These are phyloP conservation scores for Papilio glaucus DNA, from an alignment of 1,140 invertebrate species.

Conservation along the genomic window DNA sequence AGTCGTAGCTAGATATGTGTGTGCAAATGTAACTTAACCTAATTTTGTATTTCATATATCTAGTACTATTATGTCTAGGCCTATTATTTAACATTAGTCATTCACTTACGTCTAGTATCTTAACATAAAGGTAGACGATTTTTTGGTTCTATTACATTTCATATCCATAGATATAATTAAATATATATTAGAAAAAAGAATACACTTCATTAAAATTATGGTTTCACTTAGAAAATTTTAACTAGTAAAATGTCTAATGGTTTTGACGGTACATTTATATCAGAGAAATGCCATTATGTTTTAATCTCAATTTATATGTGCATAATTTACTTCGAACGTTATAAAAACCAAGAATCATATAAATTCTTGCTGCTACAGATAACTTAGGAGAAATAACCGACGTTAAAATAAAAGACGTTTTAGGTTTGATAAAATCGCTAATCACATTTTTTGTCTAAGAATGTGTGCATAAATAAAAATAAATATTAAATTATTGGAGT, in stretches of 20 bases:
- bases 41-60: too few species aligned
- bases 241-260: background rate
- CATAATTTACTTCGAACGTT: conserved; percentile 12
- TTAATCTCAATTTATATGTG: conserved; percentile 23
- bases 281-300: conserved; percentile 9
- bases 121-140: too few species aligned
- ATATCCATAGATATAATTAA: too few species aligned
- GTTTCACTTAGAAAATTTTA: background rate
- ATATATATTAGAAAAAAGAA: too few species aligned
- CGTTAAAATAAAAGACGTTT: conserved; percentile 6
- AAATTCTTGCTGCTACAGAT: background rate
- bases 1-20: too few species aligned
- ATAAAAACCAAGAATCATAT: conserved; percentile 9
- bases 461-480: conserved; percentile 32
- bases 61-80: too few species aligned
- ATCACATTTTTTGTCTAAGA: conserved; percentile 2
- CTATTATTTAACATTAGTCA: too few species aligned
- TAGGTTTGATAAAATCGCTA: conserved; percentile 22
- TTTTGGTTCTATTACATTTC: too few species aligned
- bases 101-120: too few species aligned
- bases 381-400: conserved; percentile 22
- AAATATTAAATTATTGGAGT: background rate
- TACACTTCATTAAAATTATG: background rate
- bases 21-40: too few species aligned
- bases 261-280: conserved; percentile 2